Evolutionary conservation across 2,113 vertebrate species (phyloP).

Genomic region (Chaetura pelagica): DNA sequence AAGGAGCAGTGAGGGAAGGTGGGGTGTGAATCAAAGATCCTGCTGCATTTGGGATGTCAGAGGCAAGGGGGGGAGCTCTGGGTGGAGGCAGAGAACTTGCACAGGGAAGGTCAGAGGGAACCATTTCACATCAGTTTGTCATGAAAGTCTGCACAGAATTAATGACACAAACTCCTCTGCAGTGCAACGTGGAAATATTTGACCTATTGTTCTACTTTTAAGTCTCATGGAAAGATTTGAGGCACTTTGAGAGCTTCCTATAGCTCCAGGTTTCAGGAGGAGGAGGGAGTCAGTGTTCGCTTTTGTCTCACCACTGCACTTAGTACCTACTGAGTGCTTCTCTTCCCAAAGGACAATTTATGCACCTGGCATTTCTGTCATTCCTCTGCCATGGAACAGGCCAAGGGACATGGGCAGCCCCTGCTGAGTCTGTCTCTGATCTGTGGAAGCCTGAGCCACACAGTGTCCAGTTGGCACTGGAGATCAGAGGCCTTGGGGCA

Average conservation of each 20-base stretch:
- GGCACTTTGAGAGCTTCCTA: not conserved
- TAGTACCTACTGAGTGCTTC: not conserved
- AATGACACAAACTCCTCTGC: not conserved
- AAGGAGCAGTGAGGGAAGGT: not conserved
- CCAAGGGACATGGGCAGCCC: not conserved
- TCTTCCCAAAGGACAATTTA: not conserved
- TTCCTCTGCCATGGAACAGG: not conserved
- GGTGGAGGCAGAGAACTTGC: not conserved
- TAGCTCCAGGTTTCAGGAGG: not conserved
- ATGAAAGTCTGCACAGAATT: not conserved
- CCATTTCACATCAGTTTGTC: not conserved
- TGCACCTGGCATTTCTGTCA: not conserved
- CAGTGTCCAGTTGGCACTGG: constrained; percentile 29
- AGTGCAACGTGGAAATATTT: not conserved
- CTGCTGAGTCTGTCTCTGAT: not conserved
- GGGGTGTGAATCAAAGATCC: accelerated
- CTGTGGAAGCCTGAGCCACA: not conserved
- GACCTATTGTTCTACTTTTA: not conserved
- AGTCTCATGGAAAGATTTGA: not conserved
- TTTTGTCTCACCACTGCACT: not conserved
- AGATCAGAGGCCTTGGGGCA: constrained; percentile 28
- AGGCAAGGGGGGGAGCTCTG: accelerated
- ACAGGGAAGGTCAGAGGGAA: not conserved
- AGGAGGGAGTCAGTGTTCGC: not conserved
- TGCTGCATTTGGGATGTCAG: accelerated